Evolutionary conservation across 2,113 vertebrate species (phyloP).

Genomic region (Fukomys damarensis): DNA sequence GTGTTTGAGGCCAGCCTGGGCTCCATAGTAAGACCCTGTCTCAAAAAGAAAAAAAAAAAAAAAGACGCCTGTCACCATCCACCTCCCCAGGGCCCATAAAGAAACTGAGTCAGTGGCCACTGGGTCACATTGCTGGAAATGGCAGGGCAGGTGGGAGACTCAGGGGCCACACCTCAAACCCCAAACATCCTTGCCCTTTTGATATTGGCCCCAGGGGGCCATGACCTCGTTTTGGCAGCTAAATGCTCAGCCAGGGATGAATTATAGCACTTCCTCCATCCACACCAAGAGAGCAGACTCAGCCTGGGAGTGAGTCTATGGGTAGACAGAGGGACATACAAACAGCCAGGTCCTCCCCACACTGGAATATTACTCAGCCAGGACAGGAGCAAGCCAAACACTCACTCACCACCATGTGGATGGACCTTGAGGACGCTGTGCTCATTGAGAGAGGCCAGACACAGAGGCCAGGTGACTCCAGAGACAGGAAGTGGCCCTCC

Average conservation of each 20-base stretch:
- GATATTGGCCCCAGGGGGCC: neutral
- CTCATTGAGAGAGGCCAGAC: neutral
- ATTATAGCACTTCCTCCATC: accelerated
- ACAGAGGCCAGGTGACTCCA: neutral
- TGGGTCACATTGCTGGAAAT: accelerated
- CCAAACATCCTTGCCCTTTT: accelerated
- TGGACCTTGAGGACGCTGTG: accelerated
- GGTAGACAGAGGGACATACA: no score
- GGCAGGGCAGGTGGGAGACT: neutral
- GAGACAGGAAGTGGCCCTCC: no score
- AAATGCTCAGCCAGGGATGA: neutral
- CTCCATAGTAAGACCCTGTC: no score
- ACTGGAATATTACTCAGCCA: accelerated
- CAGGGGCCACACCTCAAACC: accelerated
- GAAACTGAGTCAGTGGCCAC: neutral
- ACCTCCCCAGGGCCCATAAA: accelerated
- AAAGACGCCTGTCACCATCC: no score
- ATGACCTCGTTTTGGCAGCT: neutral
- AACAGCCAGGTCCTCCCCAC: neutral
- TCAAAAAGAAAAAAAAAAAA: no score
- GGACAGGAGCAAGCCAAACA: accelerated
- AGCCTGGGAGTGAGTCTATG: no score
- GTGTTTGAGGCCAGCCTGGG: no score
- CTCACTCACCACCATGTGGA: accelerated
- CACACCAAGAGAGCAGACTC: neutral